Conservation (phyloP, 1,140 invertebrate genomes). For the Thalassaphorura encarpata region DNA sequence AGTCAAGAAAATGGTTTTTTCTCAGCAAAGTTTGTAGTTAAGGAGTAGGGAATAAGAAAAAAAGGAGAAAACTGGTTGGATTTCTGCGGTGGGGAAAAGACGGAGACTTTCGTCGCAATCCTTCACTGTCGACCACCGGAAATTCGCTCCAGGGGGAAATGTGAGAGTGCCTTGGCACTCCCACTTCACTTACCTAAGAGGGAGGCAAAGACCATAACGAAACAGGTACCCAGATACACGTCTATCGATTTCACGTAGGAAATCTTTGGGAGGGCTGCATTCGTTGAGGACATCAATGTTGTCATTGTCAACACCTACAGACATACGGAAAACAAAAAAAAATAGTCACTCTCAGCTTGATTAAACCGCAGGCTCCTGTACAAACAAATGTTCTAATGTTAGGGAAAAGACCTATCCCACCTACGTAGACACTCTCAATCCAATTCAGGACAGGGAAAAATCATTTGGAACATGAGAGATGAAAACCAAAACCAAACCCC, state of each 20-base stretch:
- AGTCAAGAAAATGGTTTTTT: too few species aligned
- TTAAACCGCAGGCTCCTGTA: too few species aligned
- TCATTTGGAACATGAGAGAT: too few species aligned
- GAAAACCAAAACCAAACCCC: too few species aligned
- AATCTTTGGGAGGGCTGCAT: constrained; percentile 94
- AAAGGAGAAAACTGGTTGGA: background rate
- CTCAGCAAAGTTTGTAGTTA: too few species aligned
- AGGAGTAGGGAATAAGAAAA: constrained; percentile 7
- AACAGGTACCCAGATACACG: constrained; percentile 94
- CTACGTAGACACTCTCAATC: too few species aligned
- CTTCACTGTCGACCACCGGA: background rate
- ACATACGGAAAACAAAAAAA: background rate
- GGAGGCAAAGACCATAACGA: constrained; percentile 95
- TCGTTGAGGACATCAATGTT: constrained; percentile 96
- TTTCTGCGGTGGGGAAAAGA: background rate
- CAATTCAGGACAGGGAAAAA: too few species aligned
- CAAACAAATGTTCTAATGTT: too few species aligned
- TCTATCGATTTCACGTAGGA: constrained; percentile 98
- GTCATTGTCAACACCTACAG: constrained; percentile 82
- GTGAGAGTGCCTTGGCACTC: too few species aligned
- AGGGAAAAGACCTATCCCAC: too few species aligned
- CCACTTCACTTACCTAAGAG: constrained; percentile 81
- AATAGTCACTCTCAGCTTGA: too few species aligned
- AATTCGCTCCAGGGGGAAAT: too few species aligned
- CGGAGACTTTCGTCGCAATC: background rate